Conservation (phyloP, 2,888 invertebrate species). For the Bunonema sp. region DNA sequence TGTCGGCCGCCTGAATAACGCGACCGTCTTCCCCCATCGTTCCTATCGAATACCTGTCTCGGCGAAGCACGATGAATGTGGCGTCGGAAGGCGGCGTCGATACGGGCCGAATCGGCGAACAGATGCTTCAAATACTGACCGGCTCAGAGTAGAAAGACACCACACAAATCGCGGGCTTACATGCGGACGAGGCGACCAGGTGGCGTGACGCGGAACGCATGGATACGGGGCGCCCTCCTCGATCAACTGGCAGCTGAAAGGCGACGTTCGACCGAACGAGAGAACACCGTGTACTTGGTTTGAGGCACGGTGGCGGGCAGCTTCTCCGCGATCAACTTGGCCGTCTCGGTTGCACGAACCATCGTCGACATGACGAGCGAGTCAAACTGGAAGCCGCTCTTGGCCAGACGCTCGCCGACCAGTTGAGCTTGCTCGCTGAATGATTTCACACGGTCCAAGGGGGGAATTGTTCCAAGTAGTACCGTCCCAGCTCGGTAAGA, state of each 20-base stretch:
- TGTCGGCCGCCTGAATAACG: too few relatives aligned
- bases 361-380: constrained; percentile 72
- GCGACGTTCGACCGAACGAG: background rate
- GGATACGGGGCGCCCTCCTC: constrained; percentile 85
- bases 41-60: constrained; percentile 50
- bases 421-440: constrained; percentile 62
- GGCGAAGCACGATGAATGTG: constrained; percentile 77
- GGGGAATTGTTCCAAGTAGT: background rate
- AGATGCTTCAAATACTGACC: constrained; percentile 21
- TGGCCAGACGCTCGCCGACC: constrained; percentile 65
- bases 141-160: background rate
- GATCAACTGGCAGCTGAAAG: constrained; percentile 47
- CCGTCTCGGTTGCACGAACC: constrained; percentile 80
- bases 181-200: constrained; percentile 69
- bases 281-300: background rate
- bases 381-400: constrained; percentile 63
- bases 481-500: constrained; percentile 64
- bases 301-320: constrained; percentile 48
- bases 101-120: constrained; percentile 30
- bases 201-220: constrained; percentile 74
- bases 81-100: constrained; percentile 62
- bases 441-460: background rate
- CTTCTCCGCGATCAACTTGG: constrained; percentile 62
- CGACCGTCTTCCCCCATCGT: too few relatives aligned
- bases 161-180: constrained; percentile 47